These are phyloP conservation scores for Zhuqinia jingwanae DNA, from an alignment of 2,888 invertebrate genomes.

Conservation along the genomic window DNA sequence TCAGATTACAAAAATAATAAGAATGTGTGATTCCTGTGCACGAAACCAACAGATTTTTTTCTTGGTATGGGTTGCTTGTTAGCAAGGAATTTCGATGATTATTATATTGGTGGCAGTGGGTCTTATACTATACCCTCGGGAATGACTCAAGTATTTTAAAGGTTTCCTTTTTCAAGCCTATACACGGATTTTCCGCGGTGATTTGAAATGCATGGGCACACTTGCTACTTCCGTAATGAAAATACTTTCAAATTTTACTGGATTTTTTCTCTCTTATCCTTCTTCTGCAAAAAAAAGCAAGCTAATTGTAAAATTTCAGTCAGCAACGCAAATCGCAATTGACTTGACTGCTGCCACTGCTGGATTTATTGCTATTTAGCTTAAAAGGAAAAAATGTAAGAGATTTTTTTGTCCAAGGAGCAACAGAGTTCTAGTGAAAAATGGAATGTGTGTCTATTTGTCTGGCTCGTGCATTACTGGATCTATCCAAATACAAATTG, in stretches of 20 bases:
- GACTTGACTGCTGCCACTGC: too few species aligned
- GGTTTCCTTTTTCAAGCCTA: too few species aligned
- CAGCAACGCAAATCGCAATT: not conserved
- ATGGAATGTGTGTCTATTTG: not conserved
- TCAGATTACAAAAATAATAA: constrained; percentile 44
- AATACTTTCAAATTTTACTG: too few species aligned
- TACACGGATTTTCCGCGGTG: not conserved
- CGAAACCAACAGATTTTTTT: not conserved
- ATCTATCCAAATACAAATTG: constrained; percentile 4
- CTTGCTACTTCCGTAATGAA: not conserved
- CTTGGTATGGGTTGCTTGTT: not conserved
- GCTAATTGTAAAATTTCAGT: not conserved
- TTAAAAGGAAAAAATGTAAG: not conserved
- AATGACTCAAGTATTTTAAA: not conserved
- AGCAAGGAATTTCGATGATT: constrained; percentile 16
- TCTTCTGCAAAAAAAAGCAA: not conserved
- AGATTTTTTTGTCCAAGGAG: too few species aligned
- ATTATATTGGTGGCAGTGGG: too few species aligned
- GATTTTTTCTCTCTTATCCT: too few species aligned
- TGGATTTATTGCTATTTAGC: too few species aligned
- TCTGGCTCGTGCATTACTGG: constrained; percentile 30
- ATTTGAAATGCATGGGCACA: not conserved
- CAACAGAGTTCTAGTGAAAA: too few species aligned
- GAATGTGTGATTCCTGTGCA: constrained; percentile 2
- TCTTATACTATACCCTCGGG: not conserved